A percentile compares a stretch with the other conserved stretches of the same genome.
These are phyloP conservation scores for Thalassarche chlororhynchos DNA, from an alignment of 2,113 vertebrate genomes.

Conservation along the genomic window DNA sequence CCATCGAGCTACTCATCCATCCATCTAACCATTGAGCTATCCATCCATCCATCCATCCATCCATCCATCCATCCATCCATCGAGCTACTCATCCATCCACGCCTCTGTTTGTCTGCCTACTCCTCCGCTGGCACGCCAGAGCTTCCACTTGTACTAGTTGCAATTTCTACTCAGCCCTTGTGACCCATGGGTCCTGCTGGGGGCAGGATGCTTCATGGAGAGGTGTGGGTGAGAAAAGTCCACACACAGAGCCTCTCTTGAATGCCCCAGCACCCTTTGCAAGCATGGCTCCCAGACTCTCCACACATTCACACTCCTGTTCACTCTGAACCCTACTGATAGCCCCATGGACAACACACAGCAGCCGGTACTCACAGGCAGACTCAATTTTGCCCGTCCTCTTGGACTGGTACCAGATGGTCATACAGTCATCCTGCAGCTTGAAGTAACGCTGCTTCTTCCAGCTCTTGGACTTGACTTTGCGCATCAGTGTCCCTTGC, in stretches of 20 bases:
- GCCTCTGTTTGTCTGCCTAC: background rate
- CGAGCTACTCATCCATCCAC: background rate
- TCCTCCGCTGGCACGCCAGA: background rate
- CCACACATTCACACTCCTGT: background rate
- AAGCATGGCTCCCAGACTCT: background rate
- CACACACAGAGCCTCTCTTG: background rate
- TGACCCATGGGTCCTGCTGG: background rate
- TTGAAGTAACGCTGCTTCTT: conserved; percentile 91
- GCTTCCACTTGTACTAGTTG: background rate
- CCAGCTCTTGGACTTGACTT: conserved; percentile 91
- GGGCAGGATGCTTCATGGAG: background rate
- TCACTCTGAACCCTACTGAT: background rate
- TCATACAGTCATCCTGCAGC: conserved; percentile 90
- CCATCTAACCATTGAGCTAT: too few relatives aligned
- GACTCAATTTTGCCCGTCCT: conserved; percentile 83
- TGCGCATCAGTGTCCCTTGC: conserved; percentile 84
- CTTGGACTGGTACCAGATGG: conserved; percentile 91
- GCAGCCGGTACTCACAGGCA: conserved; percentile 81
- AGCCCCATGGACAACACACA: background rate
- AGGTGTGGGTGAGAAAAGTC: background rate
- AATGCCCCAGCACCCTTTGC: background rate
- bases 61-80: background rate
- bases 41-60: background rate
- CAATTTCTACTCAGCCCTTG: background rate
- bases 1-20: too few relatives aligned